These are phyloP conservation scores for Penaeus indicus DNA, from an alignment of 1,140 invertebrate genomes.

Conservation along the genomic window DNA sequence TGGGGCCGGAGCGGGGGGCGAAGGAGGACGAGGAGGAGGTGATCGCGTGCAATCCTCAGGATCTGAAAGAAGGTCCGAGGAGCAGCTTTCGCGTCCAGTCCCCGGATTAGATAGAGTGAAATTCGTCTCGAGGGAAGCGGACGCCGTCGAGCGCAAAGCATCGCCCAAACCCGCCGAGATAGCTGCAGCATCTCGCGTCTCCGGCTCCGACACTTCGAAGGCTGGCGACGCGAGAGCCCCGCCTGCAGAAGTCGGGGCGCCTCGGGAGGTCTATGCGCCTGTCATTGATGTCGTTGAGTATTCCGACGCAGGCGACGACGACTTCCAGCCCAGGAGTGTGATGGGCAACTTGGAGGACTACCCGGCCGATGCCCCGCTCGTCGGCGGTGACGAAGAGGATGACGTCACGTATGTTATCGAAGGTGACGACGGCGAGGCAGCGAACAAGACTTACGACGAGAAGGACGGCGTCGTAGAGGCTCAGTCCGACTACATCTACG, in stretches of 20 bases:
- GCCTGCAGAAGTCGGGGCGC: too few species aligned
- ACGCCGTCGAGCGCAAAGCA: not conserved
- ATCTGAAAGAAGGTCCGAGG: too few species aligned
- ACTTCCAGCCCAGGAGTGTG: not conserved
- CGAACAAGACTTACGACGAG: not conserved
- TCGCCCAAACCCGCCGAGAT: not conserved
- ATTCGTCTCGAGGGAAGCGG: not conserved
- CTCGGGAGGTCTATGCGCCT: slow-evolving; percentile 5
- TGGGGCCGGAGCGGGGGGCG: too few species aligned
- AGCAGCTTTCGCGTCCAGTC: too few species aligned
- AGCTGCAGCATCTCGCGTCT: not conserved
- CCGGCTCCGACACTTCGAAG: not conserved
- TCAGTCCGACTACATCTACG: slow-evolving; percentile 31
- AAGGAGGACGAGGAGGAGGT: too few species aligned
- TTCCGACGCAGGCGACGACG: not conserved
- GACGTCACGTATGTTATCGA: not conserved
- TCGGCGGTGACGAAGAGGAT: not conserved
- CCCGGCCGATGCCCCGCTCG: not conserved
- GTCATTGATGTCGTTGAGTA: slow-evolving; percentile 12
- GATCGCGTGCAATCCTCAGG: too few species aligned
- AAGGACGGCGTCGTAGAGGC: not conserved
- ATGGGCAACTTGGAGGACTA: not conserved
- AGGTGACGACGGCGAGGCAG: not conserved
- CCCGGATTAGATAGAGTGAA: not conserved
- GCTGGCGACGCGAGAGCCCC: too few species aligned